phyloP scores from a whole-genome alignment of 1,140 invertebrate genomes.

The Theocolax elegans region DNA sequence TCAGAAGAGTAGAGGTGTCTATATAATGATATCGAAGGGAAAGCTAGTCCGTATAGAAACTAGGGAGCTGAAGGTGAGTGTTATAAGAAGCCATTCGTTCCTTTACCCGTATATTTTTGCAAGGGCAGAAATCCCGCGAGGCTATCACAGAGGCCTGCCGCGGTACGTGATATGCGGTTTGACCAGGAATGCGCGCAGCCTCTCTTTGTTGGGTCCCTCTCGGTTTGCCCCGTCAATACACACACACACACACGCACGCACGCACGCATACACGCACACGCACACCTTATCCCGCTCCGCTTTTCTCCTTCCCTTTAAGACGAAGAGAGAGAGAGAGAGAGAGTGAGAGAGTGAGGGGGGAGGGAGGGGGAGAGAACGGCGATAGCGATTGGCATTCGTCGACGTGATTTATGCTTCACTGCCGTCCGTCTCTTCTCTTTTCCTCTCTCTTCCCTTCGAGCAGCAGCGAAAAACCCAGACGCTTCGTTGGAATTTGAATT shows the following conservation, averaged over 20 bases:
- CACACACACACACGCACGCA: too few species aligned
- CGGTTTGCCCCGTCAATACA: too few species aligned
- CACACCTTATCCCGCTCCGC: background rate
- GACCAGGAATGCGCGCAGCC: slow-evolving; percentile 30
- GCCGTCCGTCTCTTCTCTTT: background rate
- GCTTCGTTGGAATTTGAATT: too few species aligned
- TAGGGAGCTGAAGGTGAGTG: too few species aligned
- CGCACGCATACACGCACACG: background rate
- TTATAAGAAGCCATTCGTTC: too few species aligned
- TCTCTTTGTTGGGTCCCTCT: background rate
- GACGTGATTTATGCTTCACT: slow-evolving; percentile 26
- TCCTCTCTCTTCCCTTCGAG: background rate
- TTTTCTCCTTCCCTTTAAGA: background rate
- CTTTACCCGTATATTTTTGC: too few species aligned
- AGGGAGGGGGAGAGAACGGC: background rate
- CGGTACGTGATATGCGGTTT: slow-evolving; percentile 23
- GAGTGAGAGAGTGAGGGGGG: slow-evolving; percentile 45
- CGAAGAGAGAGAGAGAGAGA: too few species aligned
- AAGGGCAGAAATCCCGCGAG: too few species aligned
- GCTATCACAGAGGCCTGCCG: slow-evolving; percentile 22
- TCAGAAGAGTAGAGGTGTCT: too few species aligned
- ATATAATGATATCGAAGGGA: too few species aligned
- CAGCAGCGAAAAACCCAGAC: too few species aligned
- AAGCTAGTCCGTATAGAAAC: too few species aligned
- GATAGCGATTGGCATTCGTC: slow-evolving; percentile 30